Evolutionary conservation across 2,797 vertebrate genomes (phyloP).

Genomic region (Hippoglossus hippoglossus): DNA sequence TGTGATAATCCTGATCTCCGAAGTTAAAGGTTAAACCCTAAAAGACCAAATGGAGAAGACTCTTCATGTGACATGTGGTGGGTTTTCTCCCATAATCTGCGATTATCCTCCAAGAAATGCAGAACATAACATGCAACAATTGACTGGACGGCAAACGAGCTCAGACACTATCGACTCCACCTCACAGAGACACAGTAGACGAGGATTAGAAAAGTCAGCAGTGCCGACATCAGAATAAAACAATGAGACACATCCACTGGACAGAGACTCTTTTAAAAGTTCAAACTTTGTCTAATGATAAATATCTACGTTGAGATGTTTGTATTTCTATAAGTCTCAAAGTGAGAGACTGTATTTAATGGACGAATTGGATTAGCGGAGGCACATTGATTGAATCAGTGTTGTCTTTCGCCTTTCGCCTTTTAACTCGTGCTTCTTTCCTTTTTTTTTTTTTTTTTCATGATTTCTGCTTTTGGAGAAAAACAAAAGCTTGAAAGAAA

Average conservation of each 20-base stretch:
- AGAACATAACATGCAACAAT: too few relatives aligned
- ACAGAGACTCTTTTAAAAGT: too few relatives aligned
- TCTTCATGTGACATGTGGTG: conserved; percentile 21
- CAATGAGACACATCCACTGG: too few relatives aligned
- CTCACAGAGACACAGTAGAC: background rate
- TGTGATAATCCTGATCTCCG: conserved; percentile 23
- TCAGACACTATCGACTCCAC: too few relatives aligned
- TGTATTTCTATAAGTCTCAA: background rate
- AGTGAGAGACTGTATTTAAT: background rate
- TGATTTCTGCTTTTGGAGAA: conserved; percentile 1
- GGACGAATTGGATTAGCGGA: background rate
- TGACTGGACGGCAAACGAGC: too few relatives aligned
- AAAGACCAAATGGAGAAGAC: background rate
- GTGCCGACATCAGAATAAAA: too few relatives aligned
- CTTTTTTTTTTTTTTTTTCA: background rate
- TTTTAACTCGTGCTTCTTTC: background rate
- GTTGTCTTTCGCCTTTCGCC: background rate
- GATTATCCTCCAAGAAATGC: conserved; percentile 11
- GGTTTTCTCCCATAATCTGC: conserved; percentile 17
- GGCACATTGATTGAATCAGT: background rate
- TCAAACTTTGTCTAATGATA: too few relatives aligned
- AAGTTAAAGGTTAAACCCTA: conserved; percentile 6
- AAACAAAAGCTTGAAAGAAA: conserved; percentile 32
- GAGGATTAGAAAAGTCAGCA: too few relatives aligned
- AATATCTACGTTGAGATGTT: too few relatives aligned